Base-by-base conservation (phyloP, 2,113 vertebrate species). In the Corythoichthys haematopterus region DNA sequence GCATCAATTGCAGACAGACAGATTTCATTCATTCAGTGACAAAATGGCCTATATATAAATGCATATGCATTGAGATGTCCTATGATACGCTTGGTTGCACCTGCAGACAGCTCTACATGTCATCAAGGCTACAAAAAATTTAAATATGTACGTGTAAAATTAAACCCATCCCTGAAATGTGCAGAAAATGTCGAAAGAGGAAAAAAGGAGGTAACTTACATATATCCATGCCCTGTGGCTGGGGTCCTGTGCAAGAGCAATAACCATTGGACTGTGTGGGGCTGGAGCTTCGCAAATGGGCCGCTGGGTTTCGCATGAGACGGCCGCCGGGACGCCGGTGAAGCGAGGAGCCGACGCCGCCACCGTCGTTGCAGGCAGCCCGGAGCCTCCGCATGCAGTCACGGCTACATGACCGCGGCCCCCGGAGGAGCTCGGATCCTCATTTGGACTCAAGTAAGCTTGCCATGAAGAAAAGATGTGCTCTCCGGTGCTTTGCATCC, bases 141-240 rank as follows among this genome's bases (percentile, higher is more conserved):
- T 2, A 14, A 55, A 55, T 4, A 33, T 28, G 20, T 33, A 36
- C 33, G 13, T 33, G 35, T 36, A 35, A 14, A 12, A n/a, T 43
- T 20, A 4, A 45, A 62, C 3, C 10, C n/a, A 3, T 15, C 5
- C 8, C 7, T 16, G 33, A 36, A 28, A 56, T 6, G 35, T 15
- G 33, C 4, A 2, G 12, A 35, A 13, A 14, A 35, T 36, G 2
- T 36, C 6, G 5, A 16, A 58, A 16, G 2, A 58, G 13, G 2
- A 62, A 28, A 33, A 51, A n/a, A 40, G n/a, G 28, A n/a, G 15
- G 11, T 35, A 35, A 72, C 72, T 74, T 51, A 74, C 72, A 74
- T 74, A 69, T 65, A 58, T 74, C 72, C 72, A 74, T 74, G 72
- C 66, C 72, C 72, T 64, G 66, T 64, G 48, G 61, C 66, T 64